These are phyloP conservation scores for Megaceryle alcyon DNA, from an alignment of 2,797 vertebrate species.

Conservation along the genomic window DNA sequence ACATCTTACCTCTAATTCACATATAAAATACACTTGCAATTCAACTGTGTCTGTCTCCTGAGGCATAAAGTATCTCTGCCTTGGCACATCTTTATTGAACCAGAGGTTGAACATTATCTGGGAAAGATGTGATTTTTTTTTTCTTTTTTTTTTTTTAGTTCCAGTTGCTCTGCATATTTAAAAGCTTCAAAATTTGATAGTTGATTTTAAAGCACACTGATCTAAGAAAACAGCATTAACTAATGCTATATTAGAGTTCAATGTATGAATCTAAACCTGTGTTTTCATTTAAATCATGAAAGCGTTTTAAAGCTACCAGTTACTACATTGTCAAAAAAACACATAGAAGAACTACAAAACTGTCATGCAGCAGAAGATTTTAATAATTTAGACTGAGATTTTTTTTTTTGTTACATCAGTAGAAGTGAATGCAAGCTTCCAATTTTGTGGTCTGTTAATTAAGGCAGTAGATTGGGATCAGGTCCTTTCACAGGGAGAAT, in stretches of 20 bases:
- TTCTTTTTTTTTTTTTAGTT: background rate
- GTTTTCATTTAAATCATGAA: background rate
- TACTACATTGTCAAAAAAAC: background rate
- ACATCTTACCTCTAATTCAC: conserved; percentile 59
- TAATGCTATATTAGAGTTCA: background rate
- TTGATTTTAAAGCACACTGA: conserved; percentile 8
- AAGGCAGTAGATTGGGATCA: background rate
- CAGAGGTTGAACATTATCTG: conserved; percentile 4
- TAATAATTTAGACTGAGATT: background rate
- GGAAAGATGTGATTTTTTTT: background rate
- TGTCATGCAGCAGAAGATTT: background rate
- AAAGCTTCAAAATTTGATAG: background rate
- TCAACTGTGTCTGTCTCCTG: conserved; percentile 8
- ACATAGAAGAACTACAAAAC: background rate
- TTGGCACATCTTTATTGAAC: conserved; percentile 54
- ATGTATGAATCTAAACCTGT: background rate
- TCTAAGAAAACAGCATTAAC: conserved; percentile 28
- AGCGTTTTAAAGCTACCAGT: background rate
- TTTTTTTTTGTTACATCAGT: background rate
- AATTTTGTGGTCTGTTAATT: background rate
- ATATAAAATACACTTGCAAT: conserved; percentile 48
- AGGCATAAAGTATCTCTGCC: background rate
- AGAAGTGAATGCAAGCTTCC: background rate
- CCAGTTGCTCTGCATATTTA: conserved; percentile 25
- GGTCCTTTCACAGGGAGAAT: background rate